phyloP scores from a whole-genome alignment of 2,113 vertebrate species.

The Phyllostomus hastatus region DNA sequence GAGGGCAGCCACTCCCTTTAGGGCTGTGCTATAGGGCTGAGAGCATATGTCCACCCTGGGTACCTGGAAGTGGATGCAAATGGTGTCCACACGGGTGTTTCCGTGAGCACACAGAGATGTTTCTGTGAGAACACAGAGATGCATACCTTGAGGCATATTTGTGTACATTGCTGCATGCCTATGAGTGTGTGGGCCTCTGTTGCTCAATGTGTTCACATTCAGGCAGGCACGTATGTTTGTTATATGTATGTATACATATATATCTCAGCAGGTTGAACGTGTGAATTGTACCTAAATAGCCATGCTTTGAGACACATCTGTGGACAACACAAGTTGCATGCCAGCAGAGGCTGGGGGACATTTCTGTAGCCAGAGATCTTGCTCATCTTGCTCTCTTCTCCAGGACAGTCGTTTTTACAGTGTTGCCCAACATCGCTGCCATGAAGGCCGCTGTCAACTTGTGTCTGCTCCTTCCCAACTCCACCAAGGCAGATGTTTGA shows the following conservation, averaged over 20 bases:
- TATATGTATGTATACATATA: neutral
- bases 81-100: neutral
- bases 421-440: accelerated
- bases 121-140: neutral
- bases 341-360: neutral
- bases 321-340: neutral
- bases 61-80: neutral
- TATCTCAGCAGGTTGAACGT: neutral
- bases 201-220: neutral
- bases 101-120: neutral
- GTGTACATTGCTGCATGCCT: no score
- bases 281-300: neutral
- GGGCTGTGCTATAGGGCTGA: neutral
- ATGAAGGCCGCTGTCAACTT: neutral
- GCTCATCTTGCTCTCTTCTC: neutral
- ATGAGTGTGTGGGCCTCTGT: neutral
- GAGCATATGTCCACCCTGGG: neutral
- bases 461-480: neutral
- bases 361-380: neutral
- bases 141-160: accelerated
- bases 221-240: neutral
- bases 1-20: neutral
- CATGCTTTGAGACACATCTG: neutral
- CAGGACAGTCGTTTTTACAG: neutral
- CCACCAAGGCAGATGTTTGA: neutral